Evolutionary conservation across 2,888 invertebrate species (phyloP), one percentile per base, ranked within the genome.

Genomic region (Callosobruchus maculatus): DNA sequence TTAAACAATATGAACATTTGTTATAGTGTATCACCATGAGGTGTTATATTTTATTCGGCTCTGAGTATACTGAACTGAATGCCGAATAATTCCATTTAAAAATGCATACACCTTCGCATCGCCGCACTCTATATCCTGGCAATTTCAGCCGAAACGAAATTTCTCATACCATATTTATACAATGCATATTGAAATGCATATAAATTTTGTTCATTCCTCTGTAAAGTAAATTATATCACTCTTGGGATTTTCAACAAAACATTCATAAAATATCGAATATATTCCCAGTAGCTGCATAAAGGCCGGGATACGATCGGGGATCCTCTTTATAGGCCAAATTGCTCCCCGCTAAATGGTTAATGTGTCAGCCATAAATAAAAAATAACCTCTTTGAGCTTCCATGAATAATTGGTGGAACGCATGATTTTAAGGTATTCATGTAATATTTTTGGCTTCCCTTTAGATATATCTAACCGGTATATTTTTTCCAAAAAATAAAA

Each of bases 221-320:
- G 13, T 13, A 49, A 49, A 49, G 49, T 13, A 49, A 49, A 49
- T 49, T 49, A 49, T 49, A 18, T 49, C 49, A 49, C 49, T 18
- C 49, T 49, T 49, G 70, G 70, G 22, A 21, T 21, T 75, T 75
- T 76, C 67, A 75, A 75, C 77, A 77, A 77, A 77, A 77, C 77
- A 75, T 78, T 77, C 75, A 75, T 78, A 75, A 74, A 78, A 78
- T 77, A 76, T 77, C 74, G 73, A 74, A 76, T 77, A 78, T 78
- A 78, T 77, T 78, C 78, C 77, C 78, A 75, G 67, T 66, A 72
- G 78, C 71, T 74, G 74, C 77, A 78, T 78, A 76, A 77, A 78
- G 73, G 71, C 71, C 72, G 72, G 75, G 74, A 76, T 74, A 75
- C 70, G 73, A 68, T 68, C 3, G 70, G 73, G 67, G 71, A 69